A percentile compares a stretch with the other conserved stretches of the same genome.
These are phyloP conservation scores for Panorpa germanica DNA, from an alignment of 2,888 invertebrate species.

Conservation along the genomic window DNA sequence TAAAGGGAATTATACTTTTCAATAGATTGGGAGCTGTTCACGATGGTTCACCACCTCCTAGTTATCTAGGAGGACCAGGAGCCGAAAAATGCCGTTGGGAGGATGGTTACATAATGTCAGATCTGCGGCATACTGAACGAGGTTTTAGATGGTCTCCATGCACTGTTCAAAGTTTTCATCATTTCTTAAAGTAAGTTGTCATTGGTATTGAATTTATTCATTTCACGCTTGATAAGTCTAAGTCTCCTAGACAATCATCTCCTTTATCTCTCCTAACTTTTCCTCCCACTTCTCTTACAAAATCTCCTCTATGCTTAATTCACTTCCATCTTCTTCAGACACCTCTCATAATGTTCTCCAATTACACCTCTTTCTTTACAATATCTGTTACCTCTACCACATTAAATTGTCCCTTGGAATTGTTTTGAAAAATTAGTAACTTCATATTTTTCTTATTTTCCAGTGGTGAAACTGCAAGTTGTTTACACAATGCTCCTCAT, in stretches of 20 bases:
- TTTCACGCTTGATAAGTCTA: too few relatives aligned
- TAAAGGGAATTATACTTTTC: conserved; percentile 9
- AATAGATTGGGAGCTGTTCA: conserved; percentile 84
- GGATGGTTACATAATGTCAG: conserved; percentile 92
- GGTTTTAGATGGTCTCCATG: conserved; percentile 91
- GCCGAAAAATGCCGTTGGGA: conserved; percentile 92
- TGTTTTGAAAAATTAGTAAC: neutral
- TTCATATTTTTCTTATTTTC: conserved; percentile 16
- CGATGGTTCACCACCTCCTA: conserved; percentile 87
- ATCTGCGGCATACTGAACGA: conserved; percentile 81
- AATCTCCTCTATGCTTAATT: neutral
- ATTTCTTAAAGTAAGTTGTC: conserved; percentile 69
- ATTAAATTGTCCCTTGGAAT: too few relatives aligned
- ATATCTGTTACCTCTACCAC: too few relatives aligned
- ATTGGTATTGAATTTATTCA: conserved; percentile 1
- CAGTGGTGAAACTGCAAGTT: conserved; percentile 88
- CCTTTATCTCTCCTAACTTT: too few relatives aligned
- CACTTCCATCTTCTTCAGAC: too few relatives aligned
- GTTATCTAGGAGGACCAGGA: conserved; percentile 84
- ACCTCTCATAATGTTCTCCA: too few relatives aligned
- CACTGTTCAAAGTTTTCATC: conserved; percentile 84
- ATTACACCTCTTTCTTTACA: too few relatives aligned
- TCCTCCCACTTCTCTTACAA: too few relatives aligned
- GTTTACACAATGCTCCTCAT: conserved; percentile 82
- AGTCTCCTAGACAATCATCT: too few relatives aligned